Evolutionary conservation across 2,113 vertebrate genomes (phyloP), one percentile per base, ranked within the genome.

Genomic region (Cepphus grylle): DNA sequence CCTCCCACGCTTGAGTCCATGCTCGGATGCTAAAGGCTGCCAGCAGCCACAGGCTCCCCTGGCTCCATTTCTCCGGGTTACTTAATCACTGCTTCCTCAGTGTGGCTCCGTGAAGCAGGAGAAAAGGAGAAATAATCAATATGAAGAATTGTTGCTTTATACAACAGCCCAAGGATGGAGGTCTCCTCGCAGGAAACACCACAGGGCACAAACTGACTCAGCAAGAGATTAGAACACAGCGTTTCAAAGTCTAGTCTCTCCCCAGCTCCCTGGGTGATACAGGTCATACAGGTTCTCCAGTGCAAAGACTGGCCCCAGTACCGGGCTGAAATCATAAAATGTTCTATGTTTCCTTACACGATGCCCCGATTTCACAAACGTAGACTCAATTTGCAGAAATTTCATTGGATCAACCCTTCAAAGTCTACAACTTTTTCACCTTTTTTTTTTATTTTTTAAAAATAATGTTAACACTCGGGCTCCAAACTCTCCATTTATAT

Each of bases 331-430:
- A 80, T 52, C n/a, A 9, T n/a, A 36, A 32, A 13, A 21, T 2
- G 3, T 67, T 65, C 50, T 34, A 6, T 1, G 0, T 50, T 82
- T 76, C 65, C 70, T 50, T 27, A 63, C 10, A 66, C 0, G 0
- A 49, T 40, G 34, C 21, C 7, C 30, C 1, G 2, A 1, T 61
- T 82, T 86, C 83, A 77, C 40, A 80, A 56, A 69, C 1, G 22
- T 3, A 18, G n/a, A 45, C 29, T 56, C 21, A 58, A 11, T 55
- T 8, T 78, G 59, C 42, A 73, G 36, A 49, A 83, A 66, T 49
- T 27, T 77, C 36, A 88, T 7, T 65, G 43, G 38, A 85, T 30
- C 67, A 61, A 45, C 15, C 7, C 15, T 81, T 72, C 45, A 15
- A 90, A 71, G 13, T n/a, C 50, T 56, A 20, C 9, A 25, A 11